Base-by-base conservation (phyloP, 2,113 vertebrate genomes). In the Craseonycteris thonglongyai region DNA sequence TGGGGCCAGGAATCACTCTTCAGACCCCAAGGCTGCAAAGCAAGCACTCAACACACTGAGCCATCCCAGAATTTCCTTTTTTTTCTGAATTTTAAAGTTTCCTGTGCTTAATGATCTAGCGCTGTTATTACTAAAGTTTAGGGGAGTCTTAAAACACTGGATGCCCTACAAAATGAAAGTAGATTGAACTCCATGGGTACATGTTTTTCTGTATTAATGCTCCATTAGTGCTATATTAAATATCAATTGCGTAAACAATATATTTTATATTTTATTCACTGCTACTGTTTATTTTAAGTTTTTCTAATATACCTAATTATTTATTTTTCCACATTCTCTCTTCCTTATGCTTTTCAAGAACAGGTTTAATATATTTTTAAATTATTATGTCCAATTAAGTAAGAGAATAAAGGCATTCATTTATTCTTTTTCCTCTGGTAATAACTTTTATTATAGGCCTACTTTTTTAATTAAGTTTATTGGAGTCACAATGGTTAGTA, bases 341-440 rank as follows among this genome's bases (percentile, higher is more conserved):
- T 61, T 88, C 84, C 51, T 81, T 88, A 56, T 38, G 4, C 33
- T 12, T 7, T 72, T 58, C 30, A 8, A 30, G 12, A 58, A 63
- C 69, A 92, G 24, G 4, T 63, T 93, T 95, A 78, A 61, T 95
- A 93, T 3, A 82, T 72, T 94, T 93, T 94, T n/a, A 69, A 79
- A 61, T 13, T 14, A 75, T 91, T 82, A 51, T 3, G 93, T 94
- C 89, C 0, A 22, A 89, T 42, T 97, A 95, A 88, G 63, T 86
- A 63, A 93, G 92, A 93, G 51, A 95, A 96, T 72, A 66, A 93
- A 96, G 96, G 45, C 68, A 90, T 94, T 85, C 68, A 92, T 96
- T 95, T 89, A 93, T 94, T 95, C 94, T 96, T 96, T 91, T 51
- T 16, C 13, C 49, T 16, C 49, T 51, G 13, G 49, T 51, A 51